These are phyloP conservation scores for Nephotettix cincticeps DNA, from an alignment of 1,140 invertebrate genomes.

Conservation along the genomic window DNA sequence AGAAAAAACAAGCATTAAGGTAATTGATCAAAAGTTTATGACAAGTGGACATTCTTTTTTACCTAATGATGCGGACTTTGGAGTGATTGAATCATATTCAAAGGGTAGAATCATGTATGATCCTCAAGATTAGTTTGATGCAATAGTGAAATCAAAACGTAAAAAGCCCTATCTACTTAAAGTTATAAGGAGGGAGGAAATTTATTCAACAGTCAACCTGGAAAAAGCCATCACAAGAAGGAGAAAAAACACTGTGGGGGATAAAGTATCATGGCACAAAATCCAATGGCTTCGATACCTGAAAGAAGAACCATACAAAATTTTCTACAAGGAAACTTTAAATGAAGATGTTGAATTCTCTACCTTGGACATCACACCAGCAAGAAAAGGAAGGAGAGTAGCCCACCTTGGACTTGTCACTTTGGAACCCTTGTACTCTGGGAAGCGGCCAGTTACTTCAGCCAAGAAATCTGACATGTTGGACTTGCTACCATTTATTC, in stretches of 20 bases:
- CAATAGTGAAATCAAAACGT: conserved; percentile 24
- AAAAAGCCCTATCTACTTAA: conserved; percentile 25
- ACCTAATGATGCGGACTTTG: conserved; percentile 37
- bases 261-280: conserved; percentile 29
- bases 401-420: conserved; percentile 32
- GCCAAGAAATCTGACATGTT: conserved; percentile 30
- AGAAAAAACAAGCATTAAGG: conserved; percentile 35
- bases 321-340: conserved; percentile 31
- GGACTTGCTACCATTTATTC: conserved; percentile 33
- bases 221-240: conserved; percentile 27
- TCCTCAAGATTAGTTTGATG: conserved; percentile 25
- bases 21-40: conserved; percentile 42
- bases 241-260: conserved; percentile 12
- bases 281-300: conserved; percentile 33
- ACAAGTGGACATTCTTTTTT: conserved; percentile 42
- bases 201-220: conserved; percentile 20
- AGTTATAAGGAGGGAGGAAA: conserved; percentile 13
- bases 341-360: conserved; percentile 31
- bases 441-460: conserved; percentile 23
- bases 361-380: conserved; percentile 6
- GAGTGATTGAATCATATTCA: conserved; percentile 31
- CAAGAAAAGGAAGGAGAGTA: conserved; percentile 21
- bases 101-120: conserved; percentile 23
- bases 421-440: conserved; percentile 21
- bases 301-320: conserved; percentile 27